Percentiles rank a stretch among this genome's conserved stretches.
phyloP scores from a whole-genome alignment of 2,113 vertebrate species.

The Myodes glareolus region DNA sequence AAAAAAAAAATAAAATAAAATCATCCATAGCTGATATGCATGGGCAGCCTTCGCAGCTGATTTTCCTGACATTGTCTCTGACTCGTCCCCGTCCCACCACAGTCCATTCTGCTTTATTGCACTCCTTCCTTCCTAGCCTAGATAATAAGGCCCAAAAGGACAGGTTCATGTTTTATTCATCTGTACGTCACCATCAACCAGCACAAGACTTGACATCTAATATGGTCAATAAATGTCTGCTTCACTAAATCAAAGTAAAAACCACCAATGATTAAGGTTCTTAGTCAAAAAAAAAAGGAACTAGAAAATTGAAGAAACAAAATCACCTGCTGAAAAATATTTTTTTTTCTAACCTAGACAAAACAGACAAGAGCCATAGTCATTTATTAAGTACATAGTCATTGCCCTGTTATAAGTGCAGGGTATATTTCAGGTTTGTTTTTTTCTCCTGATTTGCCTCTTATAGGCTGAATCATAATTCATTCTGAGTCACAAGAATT shows the following conservation, averaged over 20 bases:
- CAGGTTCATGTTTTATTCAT: slow-evolving; percentile 31
- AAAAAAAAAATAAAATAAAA: slow-evolving; percentile 41
- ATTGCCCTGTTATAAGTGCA: not conserved
- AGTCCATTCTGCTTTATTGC: not conserved
- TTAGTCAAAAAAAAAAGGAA: not conserved
- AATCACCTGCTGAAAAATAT: not conserved
- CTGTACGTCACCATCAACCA: not conserved
- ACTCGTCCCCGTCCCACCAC: not conserved
- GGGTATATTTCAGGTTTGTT: not conserved
- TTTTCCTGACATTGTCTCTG: not conserved
- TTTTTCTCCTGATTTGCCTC: not conserved
- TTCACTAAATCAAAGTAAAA: slow-evolving; percentile 8
- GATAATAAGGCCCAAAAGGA: not conserved
- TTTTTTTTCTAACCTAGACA: not conserved
- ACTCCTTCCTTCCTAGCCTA: not conserved
- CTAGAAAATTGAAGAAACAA: not conserved
- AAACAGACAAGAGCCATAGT: not conserved
- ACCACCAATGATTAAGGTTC: not conserved
- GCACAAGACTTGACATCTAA: slow-evolving; percentile 25
- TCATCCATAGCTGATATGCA: not conserved
- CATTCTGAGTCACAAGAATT: not conserved
- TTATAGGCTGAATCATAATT: not conserved
- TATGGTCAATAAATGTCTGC: slow-evolving; percentile 33
- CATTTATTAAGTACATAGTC: not conserved
- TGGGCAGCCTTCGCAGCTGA: not conserved